A percentile compares a stretch with the other conserved stretches of the same genome.
phyloP scores from a whole-genome alignment of 2,113 vertebrate genomes.

The Erythrolamprus reginae region DNA sequence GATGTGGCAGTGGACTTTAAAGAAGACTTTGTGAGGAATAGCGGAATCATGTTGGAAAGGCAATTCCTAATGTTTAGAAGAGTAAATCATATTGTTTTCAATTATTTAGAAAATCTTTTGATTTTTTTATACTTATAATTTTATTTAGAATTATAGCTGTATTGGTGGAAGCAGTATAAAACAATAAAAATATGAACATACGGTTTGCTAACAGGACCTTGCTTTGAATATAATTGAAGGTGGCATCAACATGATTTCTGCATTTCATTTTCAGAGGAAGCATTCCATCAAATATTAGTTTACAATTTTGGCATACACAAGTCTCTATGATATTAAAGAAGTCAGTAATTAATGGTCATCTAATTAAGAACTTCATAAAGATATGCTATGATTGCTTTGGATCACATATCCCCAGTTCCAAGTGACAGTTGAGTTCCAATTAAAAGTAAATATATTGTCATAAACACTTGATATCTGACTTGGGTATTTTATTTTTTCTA shows the following conservation, averaged over 20 bases:
- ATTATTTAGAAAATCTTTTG: neutral
- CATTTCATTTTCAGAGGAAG: conserved; percentile 54
- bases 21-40: neutral
- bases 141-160: neutral
- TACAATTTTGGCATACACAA: conserved; percentile 48
- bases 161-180: neutral
- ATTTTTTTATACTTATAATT: neutral
- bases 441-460: conserved; percentile 61
- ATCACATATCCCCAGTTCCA: conserved; percentile 54
- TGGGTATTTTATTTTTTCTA: conserved; percentile 16
- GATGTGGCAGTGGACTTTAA: neutral
- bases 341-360: conserved; percentile 63
- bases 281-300: conserved; percentile 43
- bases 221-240: conserved; percentile 52
- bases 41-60: neutral
- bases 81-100: neutral
- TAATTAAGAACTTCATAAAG: conserved; percentile 66
- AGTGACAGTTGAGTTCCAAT: conserved; percentile 58
- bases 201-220: conserved; percentile 33
- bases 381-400: conserved; percentile 63
- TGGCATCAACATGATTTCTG: conserved; percentile 48
- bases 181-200: conserved; percentile 11
- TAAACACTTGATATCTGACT: conserved; percentile 49
- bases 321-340: conserved; percentile 50
- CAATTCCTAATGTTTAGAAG: neutral